A percentile compares a stretch with the other conserved stretches of the same genome.
Evolutionary conservation across 2,113 vertebrate species (phyloP).

Genomic region (Coreoperca whiteheadi): DNA sequence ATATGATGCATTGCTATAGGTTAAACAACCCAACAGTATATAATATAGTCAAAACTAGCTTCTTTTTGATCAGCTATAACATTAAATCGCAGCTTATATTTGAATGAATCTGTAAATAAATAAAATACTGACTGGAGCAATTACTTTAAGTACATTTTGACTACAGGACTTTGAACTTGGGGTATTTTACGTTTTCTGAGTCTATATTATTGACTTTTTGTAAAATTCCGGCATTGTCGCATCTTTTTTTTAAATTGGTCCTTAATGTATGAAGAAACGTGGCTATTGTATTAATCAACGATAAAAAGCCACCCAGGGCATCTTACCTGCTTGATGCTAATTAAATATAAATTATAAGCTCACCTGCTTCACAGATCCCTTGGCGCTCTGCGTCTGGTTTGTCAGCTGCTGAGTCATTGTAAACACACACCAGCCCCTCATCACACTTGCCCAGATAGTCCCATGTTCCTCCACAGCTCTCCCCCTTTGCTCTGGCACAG

Average conservation of each 20-base stretch:
- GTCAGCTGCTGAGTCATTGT: constrained; percentile 50
- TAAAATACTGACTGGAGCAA: neutral
- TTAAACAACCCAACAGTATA: neutral
- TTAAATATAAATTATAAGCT: neutral
- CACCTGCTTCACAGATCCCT: constrained; percentile 80
- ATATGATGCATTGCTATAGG: neutral
- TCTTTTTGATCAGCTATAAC: neutral
- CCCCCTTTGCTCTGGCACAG: constrained; percentile 73
- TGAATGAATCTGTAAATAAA: neutral
- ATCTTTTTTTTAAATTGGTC: neutral
- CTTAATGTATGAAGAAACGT: neutral
- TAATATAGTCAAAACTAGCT: neutral
- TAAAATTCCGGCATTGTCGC: neutral
- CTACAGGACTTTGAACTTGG: neutral
- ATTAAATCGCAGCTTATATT: neutral
- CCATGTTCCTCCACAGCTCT: constrained; percentile 82
- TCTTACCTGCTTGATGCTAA: neutral
- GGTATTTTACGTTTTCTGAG: neutral
- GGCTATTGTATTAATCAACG: neutral
- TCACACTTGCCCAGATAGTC: constrained; percentile 84
- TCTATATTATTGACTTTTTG: neutral
- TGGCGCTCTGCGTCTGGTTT: constrained; percentile 54
- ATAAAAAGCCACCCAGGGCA: neutral
- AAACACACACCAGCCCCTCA: constrained; percentile 77
- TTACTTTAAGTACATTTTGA: neutral